Conservation (phyloP, 1,140 invertebrate genomes). For the Drosophila arawakana region DNA sequence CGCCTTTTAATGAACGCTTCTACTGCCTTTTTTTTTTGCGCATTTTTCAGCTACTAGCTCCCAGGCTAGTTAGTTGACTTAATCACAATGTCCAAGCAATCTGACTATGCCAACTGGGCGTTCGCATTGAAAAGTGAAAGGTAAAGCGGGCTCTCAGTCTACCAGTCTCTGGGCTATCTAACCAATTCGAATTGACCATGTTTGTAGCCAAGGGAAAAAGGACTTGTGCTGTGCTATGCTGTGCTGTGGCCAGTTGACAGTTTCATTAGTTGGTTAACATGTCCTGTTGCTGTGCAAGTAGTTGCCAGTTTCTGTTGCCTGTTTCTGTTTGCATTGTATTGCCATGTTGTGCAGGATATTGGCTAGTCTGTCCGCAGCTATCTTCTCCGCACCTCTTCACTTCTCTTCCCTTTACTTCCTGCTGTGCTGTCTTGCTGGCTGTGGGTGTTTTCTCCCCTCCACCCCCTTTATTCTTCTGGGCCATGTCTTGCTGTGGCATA, state of each 20-base stretch:
- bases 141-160: conserved; percentile 4
- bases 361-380: conserved; percentile 36
- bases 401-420: conserved; percentile 3
- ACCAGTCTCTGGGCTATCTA: conserved; percentile 22
- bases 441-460: background rate
- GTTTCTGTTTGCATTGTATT: conserved; percentile 74
- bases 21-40: background rate
- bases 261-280: conserved; percentile 82
- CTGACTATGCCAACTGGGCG: background rate
- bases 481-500: conserved; percentile 63
- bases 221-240: conserved; percentile 21
- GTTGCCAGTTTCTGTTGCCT: conserved; percentile 33
- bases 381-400: background rate
- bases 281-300: conserved; percentile 27
- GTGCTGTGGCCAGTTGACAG: conserved; percentile 77
- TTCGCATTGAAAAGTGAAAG: conserved; percentile 18
- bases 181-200: conserved; percentile 9
- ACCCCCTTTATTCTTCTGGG: conserved; percentile 13
- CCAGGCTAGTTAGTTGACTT: conserved; percentile 6
- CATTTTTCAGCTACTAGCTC: conserved; percentile 26
- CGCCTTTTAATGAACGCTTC: conserved; percentile 67
- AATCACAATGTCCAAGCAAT: conserved; percentile 20
- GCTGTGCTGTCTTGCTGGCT: background rate
- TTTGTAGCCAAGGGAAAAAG: background rate
- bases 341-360: conserved; percentile 80